A percentile compares a stretch with the other conserved stretches of the same genome.
phyloP scores from a whole-genome alignment of 2,888 invertebrate species.

The Platycheirus albimanus region DNA sequence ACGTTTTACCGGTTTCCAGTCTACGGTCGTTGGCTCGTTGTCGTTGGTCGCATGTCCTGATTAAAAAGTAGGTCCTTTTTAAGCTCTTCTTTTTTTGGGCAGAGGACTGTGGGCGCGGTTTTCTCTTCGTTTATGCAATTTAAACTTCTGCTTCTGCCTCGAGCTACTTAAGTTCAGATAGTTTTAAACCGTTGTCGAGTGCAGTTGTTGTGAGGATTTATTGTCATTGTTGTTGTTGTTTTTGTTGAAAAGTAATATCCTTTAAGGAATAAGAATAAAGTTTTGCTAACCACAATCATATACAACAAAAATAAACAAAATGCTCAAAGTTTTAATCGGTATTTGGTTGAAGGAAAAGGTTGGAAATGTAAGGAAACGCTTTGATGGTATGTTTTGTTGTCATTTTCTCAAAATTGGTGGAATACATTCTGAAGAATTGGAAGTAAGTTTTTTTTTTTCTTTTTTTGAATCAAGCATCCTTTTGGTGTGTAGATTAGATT shows the following conservation, averaged over 20 bases:
- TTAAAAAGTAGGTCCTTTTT: conserved; percentile 31
- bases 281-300: background rate
- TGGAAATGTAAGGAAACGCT: conserved; percentile 37
- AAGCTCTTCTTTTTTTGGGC: conserved; percentile 42
- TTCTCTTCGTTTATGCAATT: conserved; percentile 26
- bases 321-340: conserved; percentile 15
- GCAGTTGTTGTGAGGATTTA: conserved; percentile 15
- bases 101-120: conserved; percentile 40
- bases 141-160: conserved; percentile 6
- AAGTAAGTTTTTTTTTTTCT: no score
- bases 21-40: background rate
- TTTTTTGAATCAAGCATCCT: no score
- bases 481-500: no score
- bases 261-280: background rate
- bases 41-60: conserved; percentile 15
- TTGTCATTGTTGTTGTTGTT: no score
- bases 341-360: conserved; percentile 10
- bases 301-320: background rate
- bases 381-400: conserved; percentile 18
- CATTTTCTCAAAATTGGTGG: conserved; percentile 37
- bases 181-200: conserved; percentile 36
- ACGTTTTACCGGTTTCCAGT: background rate
- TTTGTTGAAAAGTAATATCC: background rate
- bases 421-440: no score
- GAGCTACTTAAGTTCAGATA: conserved; percentile 35